phyloP scores from a whole-genome alignment of 1,140 invertebrate genomes.

The Hylaeus volcanicus region DNA sequence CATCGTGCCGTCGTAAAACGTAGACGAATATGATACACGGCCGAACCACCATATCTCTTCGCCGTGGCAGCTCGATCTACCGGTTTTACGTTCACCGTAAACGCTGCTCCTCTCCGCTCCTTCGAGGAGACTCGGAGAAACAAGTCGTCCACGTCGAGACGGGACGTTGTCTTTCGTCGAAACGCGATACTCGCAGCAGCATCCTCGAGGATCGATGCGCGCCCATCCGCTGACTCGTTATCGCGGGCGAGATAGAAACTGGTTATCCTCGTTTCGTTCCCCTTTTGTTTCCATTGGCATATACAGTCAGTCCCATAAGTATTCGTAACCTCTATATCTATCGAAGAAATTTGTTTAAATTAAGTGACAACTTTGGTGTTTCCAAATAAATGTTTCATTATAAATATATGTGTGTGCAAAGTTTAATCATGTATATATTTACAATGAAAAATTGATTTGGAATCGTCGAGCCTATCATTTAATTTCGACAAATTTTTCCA shows the following conservation, averaged over 20 bases:
- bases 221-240: neutral
- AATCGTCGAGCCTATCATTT: no score
- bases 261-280: no score
- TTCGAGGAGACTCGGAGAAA: constrained; percentile 47
- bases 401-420: no score
- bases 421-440: no score
- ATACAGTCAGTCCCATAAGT: no score
- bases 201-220: neutral
- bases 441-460: no score
- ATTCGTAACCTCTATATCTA: no score
- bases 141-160: constrained; percentile 42
- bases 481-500: no score
- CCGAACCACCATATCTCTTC: constrained; percentile 43
- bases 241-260: neutral
- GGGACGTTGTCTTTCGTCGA: neutral
- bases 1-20: constrained; percentile 40
- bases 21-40: constrained; percentile 47
- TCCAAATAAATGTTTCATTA: no score
- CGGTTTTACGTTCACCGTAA: constrained; percentile 54
- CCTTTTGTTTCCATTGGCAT: no score
- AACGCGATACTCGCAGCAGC: neutral
- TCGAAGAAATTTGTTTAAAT: no score
- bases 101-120: constrained; percentile 21
- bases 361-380: no score
- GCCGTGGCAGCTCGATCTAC: constrained; percentile 50